Base-by-base conservation (phyloP, 2,113 vertebrate species). In the Amphiprion percula region DNA sequence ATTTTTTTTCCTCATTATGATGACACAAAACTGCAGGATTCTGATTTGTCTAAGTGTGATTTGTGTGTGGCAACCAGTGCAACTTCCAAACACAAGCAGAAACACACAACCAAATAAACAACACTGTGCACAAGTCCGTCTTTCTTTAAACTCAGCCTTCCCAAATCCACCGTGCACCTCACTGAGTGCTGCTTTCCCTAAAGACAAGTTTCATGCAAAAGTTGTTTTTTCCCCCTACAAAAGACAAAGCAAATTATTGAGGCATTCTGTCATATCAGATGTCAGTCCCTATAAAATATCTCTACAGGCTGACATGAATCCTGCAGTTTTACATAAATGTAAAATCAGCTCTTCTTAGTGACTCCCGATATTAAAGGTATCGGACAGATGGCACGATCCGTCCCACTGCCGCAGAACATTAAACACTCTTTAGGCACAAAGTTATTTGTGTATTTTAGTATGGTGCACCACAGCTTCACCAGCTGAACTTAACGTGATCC, bases 361-460 rank as follows among this genome's bases (percentile, higher is more conserved):
- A 7, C 14, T 65, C 2, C 9, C n/a, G 15, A 58, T 26, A 24
- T 39, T 61, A 44, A 30, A 67, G 10, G 37, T 49, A 26, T 2
- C 10, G 58, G 24, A 53, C 26, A 44, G 56, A 64, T 9, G 10
- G 23, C 44, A 2, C 12, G 2, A 11, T 47, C 19, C 41, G 14
- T 61, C n/a, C 49, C 49, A 5, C 41, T 23, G 53, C 5, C 2
- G 4, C 33, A n/a, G 44, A 60, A 49, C 11, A 7, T 55, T 14
- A 61, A 58, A 60, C 3, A 46, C 21, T 59, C 39, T 53, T 68
- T 4, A 24, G 23, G 44, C 64, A 23, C 12, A 17, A 14, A 58
- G 76, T 78, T 80, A 68, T 80, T 47, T 65, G 75, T 84, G 79
- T 61, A 26, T 72, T 65, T 75, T 55, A 59, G 26, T 62, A 50